Conservation (phyloP, 1,140 invertebrate genomes). For the Notospermus geniculatus region DNA sequence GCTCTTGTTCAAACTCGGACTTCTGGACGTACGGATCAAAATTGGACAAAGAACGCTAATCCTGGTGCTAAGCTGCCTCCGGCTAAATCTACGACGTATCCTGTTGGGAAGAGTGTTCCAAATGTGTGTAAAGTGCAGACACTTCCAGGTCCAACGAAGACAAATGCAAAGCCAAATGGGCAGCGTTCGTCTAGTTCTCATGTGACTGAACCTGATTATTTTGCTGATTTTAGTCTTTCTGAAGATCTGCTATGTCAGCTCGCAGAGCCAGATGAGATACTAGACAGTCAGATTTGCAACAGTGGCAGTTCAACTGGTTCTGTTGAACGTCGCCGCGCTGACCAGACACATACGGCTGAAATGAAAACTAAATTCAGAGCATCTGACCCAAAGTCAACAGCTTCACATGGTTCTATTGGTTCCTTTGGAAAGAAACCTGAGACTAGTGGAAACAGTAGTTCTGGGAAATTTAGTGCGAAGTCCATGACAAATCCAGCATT, state of each 20-base stretch:
- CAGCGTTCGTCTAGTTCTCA: no score
- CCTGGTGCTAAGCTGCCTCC: no score
- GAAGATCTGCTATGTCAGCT: conserved; percentile 41
- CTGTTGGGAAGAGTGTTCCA: no score
- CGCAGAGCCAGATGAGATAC: conserved; percentile 33
- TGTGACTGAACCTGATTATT: not conserved
- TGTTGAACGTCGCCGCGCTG: conserved; percentile 2
- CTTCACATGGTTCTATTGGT: not conserved
- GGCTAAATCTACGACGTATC: no score
- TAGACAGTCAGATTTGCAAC: conserved; percentile 30
- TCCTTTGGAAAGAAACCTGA: not conserved
- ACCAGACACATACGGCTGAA: not conserved
- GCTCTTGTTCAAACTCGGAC: no score
- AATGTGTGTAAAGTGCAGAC: no score
- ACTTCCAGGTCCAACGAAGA: no score
- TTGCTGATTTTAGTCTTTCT: conserved; percentile 34
- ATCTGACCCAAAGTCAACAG: not conserved
- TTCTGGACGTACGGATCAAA: no score
- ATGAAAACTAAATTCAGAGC: not conserved
- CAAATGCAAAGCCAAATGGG: no score
- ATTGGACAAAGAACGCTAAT: no score
- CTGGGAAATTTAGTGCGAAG: not conserved
- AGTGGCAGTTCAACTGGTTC: no score
- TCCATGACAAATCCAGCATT: no score
- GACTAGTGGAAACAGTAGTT: not conserved